Conservation (phyloP, 2,888 invertebrate genomes). For the Lepidonotus clava region DNA sequence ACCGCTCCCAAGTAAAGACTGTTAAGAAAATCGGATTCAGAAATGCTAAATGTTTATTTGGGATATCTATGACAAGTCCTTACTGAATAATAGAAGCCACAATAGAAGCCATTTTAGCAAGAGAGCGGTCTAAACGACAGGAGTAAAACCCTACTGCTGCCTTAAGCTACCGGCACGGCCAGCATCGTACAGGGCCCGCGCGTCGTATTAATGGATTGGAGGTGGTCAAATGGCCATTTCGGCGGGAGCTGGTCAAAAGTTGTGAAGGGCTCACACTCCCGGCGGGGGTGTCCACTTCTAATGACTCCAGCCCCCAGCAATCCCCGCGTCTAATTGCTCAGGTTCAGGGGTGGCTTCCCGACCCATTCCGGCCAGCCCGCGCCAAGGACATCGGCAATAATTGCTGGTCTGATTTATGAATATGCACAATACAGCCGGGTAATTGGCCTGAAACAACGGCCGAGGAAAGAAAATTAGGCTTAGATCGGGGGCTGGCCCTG, state of each 20-base stretch:
- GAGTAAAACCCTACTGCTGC: too few relatives aligned
- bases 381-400: slow-evolving; percentile 13
- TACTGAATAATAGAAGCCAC: too few relatives aligned
- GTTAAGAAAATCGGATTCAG: too few relatives aligned
- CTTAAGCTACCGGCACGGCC: too few relatives aligned
- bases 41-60: too few relatives aligned
- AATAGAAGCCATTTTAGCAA: too few relatives aligned
- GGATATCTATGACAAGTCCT: too few relatives aligned
- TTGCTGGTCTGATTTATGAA: slow-evolving; percentile 50
- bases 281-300: slow-evolving; percentile 5
- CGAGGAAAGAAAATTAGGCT: slow-evolving; percentile 35
- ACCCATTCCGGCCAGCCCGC: not conserved
- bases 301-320: slow-evolving; percentile 5
- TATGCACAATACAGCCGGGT: slow-evolving; percentile 48
- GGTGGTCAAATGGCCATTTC: slow-evolving; percentile 28
- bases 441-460: slow-evolving; percentile 51
- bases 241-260: slow-evolving; percentile 2
- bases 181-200: too few relatives aligned
- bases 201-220: slow-evolving; percentile 17
- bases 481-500: not conserved
- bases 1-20: too few relatives aligned
- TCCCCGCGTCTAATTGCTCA: slow-evolving; percentile 10
- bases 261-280: not conserved
- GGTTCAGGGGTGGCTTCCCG: slow-evolving; percentile 39
- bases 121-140: too few relatives aligned